Evolutionary conservation across 1,140 invertebrate species (phyloP).

Genomic region (Bombus confusus): DNA sequence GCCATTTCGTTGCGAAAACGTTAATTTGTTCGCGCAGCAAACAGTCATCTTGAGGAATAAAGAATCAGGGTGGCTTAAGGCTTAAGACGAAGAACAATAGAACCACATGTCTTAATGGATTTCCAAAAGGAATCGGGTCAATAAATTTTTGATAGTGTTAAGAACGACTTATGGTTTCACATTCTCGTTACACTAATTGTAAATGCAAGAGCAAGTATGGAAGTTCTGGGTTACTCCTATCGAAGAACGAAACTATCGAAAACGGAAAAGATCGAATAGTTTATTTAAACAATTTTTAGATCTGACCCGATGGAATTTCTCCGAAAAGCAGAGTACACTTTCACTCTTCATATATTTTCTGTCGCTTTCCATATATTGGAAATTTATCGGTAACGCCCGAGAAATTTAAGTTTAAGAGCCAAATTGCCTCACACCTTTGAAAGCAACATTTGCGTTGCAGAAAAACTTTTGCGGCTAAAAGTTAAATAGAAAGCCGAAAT

Average conservation of each 20-base stretch:
- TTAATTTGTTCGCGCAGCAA: not conserved
- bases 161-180: not conserved
- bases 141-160: constrained; percentile 2
- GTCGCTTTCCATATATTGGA: not conserved
- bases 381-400: not conserved
- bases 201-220: too few relatives aligned
- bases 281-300: not conserved
- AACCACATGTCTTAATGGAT: constrained; percentile 18
- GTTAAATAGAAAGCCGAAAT: not conserved
- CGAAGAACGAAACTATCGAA: not conserved
- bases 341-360: not conserved
- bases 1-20: not conserved
- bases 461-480: not conserved
- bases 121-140: constrained; percentile 14
- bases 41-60: not conserved
- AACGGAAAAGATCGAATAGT: too few relatives aligned
- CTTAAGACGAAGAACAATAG: constrained; percentile 27
- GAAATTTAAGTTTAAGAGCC: not conserved
- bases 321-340: not conserved
- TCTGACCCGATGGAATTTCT: not conserved
- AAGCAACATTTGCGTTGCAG: not conserved
- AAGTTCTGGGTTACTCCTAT: too few relatives aligned
- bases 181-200: not conserved
- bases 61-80: constrained; percentile 3
- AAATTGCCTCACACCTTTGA: not conserved